Conservation (phyloP, 2,888 invertebrate genomes). For the Oxyscelio sp. region DNA sequence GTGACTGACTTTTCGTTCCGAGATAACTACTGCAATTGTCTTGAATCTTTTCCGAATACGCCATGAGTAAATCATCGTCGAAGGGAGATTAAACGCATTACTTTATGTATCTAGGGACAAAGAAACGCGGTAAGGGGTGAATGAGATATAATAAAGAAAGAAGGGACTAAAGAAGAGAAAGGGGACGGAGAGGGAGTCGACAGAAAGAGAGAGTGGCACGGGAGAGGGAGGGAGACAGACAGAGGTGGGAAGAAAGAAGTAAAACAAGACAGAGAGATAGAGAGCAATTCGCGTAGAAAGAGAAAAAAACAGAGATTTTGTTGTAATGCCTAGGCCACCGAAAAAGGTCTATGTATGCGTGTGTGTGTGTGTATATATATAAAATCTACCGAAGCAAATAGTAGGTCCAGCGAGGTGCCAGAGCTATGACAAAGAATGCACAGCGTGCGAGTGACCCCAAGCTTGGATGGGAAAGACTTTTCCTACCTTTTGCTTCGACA, state of each 20-base stretch:
- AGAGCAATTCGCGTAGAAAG: background rate
- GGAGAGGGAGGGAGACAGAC: slow-evolving; percentile 46
- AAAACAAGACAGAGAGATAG: slow-evolving; percentile 35
- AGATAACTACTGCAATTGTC: too few relatives aligned
- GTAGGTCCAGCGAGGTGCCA: slow-evolving; percentile 75
- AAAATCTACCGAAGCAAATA: slow-evolving; percentile 74
- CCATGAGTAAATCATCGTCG: slow-evolving; percentile 71
- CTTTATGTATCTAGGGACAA: slow-evolving; percentile 67
- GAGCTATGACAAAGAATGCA: slow-evolving; percentile 73
- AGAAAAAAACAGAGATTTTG: slow-evolving; percentile 4
- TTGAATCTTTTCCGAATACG: too few relatives aligned
- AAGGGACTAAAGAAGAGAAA: slow-evolving; percentile 53
- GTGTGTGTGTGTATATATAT: slow-evolving; percentile 39
- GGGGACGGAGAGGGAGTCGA: slow-evolving; percentile 66
- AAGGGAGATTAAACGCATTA: slow-evolving; percentile 71
- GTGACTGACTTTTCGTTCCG: too few relatives aligned
- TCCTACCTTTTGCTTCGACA: slow-evolving; percentile 80
- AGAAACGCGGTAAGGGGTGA: slow-evolving; percentile 30
- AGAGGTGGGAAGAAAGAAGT: slow-evolving; percentile 56
- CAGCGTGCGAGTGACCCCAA: slow-evolving; percentile 78
- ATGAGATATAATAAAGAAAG: slow-evolving; percentile 57
- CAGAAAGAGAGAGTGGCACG: slow-evolving; percentile 70
- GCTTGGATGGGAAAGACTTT: slow-evolving; percentile 81
- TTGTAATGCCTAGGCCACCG: slow-evolving; percentile 58
- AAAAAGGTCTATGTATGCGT: slow-evolving; percentile 29